Evolutionary conservation across 2,888 invertebrate species (phyloP), one percentile per base, ranked within the genome.

Genomic region (Mycogona germanica): DNA sequence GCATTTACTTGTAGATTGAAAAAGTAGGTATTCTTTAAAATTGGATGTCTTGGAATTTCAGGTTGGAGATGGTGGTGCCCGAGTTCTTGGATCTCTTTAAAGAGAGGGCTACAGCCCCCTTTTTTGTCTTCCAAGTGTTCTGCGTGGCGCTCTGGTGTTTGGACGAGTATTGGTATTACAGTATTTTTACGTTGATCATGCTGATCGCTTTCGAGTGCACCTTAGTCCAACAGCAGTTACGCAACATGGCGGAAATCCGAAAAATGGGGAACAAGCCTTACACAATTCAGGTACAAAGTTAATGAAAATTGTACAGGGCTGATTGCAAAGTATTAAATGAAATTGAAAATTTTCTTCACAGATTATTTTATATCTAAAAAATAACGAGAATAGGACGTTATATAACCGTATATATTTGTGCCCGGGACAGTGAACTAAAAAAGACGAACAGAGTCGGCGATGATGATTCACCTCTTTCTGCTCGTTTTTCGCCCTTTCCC

Each of bases 201-300:
- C 76, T 97, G 53, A 81, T 97, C 26, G 81, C 91, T 64, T 97
- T 97, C 68, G 98, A 99, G 70, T 96, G 93, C 62, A 97, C 97
- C 0, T 76, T 99, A 52, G 97, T 99, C 0, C 95, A 97, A 63
- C 98, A 99, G 67, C 98, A 99, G 67, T 71, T 98, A 52, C 76
- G 88, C 59, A 98, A 99, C 69, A 95, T 99, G 95, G 85, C 92
- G 0, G 97, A 97, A 73, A 97, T 99, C 60, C 78, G 97, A 14
- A 95, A 95, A 73, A 99, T 99, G 98, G 98, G 97, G 2, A 97
- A 93, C 67, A 93, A 92, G 69, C 93, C 97, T 0, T 93, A 93
- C 66, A 78, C 80, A 61, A 84, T 97, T 59, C 76, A 79, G 72
- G 81, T 80, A 60, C 28, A 29, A 12, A 25, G 14, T 5, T 3